Evolutionary conservation across 2,888 invertebrate species (phyloP), one percentile per base, ranked within the genome.

Genomic region (Allophyes oxyacanthae): DNA sequence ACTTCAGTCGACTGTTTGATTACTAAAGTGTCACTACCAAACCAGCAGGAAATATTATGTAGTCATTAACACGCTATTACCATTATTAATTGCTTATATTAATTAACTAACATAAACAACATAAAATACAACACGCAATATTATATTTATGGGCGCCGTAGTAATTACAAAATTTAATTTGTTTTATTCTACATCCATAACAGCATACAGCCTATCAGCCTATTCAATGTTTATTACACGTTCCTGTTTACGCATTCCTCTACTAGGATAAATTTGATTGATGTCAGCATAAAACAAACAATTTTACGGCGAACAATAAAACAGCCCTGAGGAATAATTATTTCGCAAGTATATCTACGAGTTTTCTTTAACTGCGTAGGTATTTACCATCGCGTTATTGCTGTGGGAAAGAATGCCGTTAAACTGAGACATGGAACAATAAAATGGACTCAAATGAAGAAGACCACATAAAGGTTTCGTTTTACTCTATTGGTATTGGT

Each of bases 341-440:
- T 79, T 81, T 80, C 79, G 81, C 81, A 65, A 77, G 77, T 69
- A 62, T 74, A 51, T n/a, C 20, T 65, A 51, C 54, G 53, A 64
- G 63, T 72, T 75, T 72, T 76, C 69, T 65, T 72, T 72, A 70
- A 81, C 65, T 70, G 62, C 61, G 78, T 64, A 77, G 75, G 42
- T 66, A 46, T 70, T 72, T 50, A 55, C 49, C 26, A 55, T 64
- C 45, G 58, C 54, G 68, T 69, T 77, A 72, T 75, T 61, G 56
- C 59, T 79, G 78, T 84, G 84, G 79, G 84, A 82, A 82, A 79
- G 76, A 78, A 78, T 77, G 79, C 76, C 61, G 76, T 83, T 75
- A 82, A 82, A 72, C 71, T 49, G 55, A 69, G 43, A 73, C 57
- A 76, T 72, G 61, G 60, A 76, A 75, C 72, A 75, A 68, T 78